A percentile compares a stretch with the other conserved stretches of the same genome.
These are phyloP conservation scores for Cromileptes altivelis DNA, from an alignment of 2,113 vertebrate genomes.

Conservation along the genomic window DNA sequence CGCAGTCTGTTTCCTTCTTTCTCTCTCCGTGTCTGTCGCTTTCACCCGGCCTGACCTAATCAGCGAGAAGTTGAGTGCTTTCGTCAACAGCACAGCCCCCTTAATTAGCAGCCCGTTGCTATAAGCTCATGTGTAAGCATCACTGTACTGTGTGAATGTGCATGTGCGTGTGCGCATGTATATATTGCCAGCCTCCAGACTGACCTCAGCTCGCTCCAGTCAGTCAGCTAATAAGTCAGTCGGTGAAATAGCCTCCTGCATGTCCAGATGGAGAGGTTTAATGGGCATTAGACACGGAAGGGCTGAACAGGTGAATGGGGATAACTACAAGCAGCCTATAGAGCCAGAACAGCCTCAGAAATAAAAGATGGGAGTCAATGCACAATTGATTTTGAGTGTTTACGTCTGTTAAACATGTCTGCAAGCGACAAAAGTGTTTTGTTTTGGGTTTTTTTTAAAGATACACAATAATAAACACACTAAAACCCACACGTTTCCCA, in stretches of 20 bases:
- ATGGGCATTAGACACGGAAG: constrained; percentile 63
- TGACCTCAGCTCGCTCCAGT: constrained; percentile 57
- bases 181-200: constrained; percentile 25
- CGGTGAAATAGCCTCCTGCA: constrained; percentile 53
- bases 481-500: constrained; percentile 15
- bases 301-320: constrained; percentile 56
- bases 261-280: constrained; percentile 69
- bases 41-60: constrained; percentile 65
- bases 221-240: constrained; percentile 61
- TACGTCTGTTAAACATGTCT: constrained; percentile 8
- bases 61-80: constrained; percentile 71
- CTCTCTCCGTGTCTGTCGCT: constrained; percentile 14
- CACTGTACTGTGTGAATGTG: constrained; percentile 53
- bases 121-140: constrained; percentile 76
- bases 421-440: constrained; percentile 11
- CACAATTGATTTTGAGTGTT: constrained; percentile 23
- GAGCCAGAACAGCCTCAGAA: neutral
- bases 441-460: constrained; percentile 24
- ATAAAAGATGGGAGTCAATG: constrained; percentile 33
- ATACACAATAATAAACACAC: constrained; percentile 37
- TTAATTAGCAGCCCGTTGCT: constrained; percentile 70
- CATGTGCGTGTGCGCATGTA: constrained; percentile 1
- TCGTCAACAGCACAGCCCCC: constrained; percentile 68
- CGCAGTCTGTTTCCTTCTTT: constrained; percentile 18
- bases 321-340: constrained; percentile 31